Evolutionary conservation across 2,113 vertebrate genomes (phyloP).

Genomic region (Coptodon rendalli): DNA sequence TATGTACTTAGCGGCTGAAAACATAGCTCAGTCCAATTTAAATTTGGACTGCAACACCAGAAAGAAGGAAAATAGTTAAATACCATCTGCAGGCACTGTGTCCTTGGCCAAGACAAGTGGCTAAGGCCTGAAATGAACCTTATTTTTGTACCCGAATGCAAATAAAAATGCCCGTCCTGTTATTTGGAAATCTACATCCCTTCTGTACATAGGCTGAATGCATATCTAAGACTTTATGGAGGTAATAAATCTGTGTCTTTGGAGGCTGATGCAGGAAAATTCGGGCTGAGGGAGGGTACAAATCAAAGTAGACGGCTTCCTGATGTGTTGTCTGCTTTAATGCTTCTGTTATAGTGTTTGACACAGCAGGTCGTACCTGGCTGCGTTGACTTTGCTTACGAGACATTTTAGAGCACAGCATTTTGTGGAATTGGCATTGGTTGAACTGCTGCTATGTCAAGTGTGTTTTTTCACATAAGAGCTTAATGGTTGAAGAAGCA

Average conservation of each 20-base stretch:
- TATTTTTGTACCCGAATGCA: neutral
- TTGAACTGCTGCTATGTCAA: neutral
- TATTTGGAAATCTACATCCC: neutral
- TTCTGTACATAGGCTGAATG: neutral
- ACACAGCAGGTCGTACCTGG: neutral
- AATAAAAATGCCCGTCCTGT: neutral
- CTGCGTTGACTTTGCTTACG: neutral
- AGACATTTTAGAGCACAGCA: neutral
- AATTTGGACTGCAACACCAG: neutral
- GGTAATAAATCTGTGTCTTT: conserved; percentile 8
- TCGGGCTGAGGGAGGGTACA: conserved; percentile 3
- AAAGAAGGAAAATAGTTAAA: neutral
- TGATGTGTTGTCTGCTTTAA: neutral
- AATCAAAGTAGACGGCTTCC: conserved; percentile 27
- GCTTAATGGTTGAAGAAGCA: neutral
- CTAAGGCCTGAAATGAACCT: neutral
- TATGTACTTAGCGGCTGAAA: neutral
- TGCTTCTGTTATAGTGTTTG: conserved; percentile 17
- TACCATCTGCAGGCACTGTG: neutral
- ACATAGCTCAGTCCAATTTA: neutral
- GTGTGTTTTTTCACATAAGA: neutral
- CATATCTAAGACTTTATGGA: neutral
- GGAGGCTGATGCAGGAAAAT: neutral
- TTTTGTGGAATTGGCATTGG: neutral
- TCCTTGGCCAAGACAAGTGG: conserved; percentile 4